Percentiles rank a stretch among this genome's conserved stretches.
Evolutionary conservation across 2,113 vertebrate species (phyloP).

Genomic region (Caranx melampygus): DNA sequence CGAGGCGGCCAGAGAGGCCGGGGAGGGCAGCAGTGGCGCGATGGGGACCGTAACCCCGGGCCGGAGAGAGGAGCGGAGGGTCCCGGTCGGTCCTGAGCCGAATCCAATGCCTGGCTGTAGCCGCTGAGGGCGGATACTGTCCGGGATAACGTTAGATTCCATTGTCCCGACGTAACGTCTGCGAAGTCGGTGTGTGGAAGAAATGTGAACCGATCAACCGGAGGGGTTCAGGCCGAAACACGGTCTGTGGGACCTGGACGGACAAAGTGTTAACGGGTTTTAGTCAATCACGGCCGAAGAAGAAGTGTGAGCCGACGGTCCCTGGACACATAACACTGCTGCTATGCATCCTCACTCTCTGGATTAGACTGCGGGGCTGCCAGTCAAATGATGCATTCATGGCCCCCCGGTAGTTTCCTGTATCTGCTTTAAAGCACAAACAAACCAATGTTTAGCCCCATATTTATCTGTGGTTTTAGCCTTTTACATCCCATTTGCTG

Average conservation of each 20-base stretch:
- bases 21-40: conserved; percentile 75
- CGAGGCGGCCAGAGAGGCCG: conserved; percentile 74
- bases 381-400: conserved; percentile 64
- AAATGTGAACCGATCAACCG: neutral
- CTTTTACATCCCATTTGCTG: neutral
- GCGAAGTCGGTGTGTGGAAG: conserved; percentile 30
- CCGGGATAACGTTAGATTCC: conserved; percentile 89
- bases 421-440: neutral
- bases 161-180: conserved; percentile 81
- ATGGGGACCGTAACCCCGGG: conserved; percentile 83
- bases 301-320: conserved; percentile 50
- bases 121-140: conserved; percentile 88
- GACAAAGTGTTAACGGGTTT: conserved; percentile 22
- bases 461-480: neutral
- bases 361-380: conserved; percentile 75
- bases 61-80: conserved; percentile 82
- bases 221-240: conserved; percentile 1
- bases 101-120: conserved; percentile 89
- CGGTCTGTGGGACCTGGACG: neutral
- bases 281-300: conserved; percentile 40
- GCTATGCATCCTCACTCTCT: conserved; percentile 56
- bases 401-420: neutral
- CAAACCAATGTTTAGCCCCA: too few relatives aligned
- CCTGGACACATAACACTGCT: conserved; percentile 48
- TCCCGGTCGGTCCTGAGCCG: conserved; percentile 80